phyloP scores from a whole-genome alignment of 2,797 vertebrate species.

The Anguilla pacifica region DNA sequence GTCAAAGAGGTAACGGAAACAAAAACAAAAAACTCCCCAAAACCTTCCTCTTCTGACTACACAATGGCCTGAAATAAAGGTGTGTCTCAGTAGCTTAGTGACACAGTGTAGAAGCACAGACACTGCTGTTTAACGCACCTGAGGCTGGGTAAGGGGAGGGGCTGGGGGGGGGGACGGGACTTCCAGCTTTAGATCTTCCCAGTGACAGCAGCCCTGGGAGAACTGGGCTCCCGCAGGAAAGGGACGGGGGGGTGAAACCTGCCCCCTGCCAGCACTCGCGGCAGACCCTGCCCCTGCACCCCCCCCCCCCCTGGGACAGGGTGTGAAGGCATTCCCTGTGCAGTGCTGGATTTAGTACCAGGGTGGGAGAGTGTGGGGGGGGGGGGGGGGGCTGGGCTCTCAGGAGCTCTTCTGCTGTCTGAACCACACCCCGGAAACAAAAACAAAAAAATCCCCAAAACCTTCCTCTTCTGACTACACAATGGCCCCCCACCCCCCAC shows the following conservation, averaged over 20 bases:
- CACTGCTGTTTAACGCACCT: slow-evolving; percentile 14
- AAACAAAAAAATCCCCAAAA: neutral
- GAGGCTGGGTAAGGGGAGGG: neutral
- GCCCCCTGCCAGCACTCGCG: neutral
- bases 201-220: neutral
- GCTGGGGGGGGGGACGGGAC: neutral
- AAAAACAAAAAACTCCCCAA: neutral
- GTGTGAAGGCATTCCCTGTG: neutral
- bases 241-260: neutral
- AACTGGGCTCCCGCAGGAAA: too few relatives aligned
- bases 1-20: neutral
- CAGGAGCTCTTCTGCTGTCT: neutral
- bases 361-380: neutral
- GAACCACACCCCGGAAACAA: neutral
- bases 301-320: neutral
- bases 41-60: neutral
- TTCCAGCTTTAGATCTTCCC: neutral
- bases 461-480: neutral
- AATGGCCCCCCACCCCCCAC: neutral
- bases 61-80: neutral
- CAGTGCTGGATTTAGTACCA: neutral
- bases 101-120: too few relatives aligned
- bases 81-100: too few relatives aligned
- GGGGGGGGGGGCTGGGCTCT: neutral
- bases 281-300: neutral